Evolutionary conservation across 2,888 invertebrate species (phyloP).

Genomic region (Oscheius sp.): DNA sequence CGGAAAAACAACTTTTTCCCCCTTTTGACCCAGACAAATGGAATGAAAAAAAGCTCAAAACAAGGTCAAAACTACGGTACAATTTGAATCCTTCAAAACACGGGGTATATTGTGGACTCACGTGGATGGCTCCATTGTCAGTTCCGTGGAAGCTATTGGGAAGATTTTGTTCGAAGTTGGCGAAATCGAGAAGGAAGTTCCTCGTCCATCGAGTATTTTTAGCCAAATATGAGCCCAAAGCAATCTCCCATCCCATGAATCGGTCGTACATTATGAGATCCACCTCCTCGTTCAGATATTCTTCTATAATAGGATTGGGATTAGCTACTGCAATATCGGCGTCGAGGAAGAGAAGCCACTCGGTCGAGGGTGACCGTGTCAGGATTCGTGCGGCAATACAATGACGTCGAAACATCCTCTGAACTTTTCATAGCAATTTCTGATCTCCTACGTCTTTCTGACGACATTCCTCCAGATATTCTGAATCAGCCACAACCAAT

Average conservation of each 20-base stretch:
- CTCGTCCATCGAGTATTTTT: constrained; percentile 34
- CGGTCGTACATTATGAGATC: constrained; percentile 52
- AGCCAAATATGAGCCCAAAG: constrained; percentile 47
- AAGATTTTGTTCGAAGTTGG: constrained; percentile 39
- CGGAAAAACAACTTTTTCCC: too few species aligned
- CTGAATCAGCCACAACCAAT: constrained; percentile 28
- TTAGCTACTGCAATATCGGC: constrained; percentile 50
- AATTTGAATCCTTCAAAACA: too few species aligned
- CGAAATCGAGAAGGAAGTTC: constrained; percentile 45
- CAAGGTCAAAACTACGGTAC: too few species aligned
- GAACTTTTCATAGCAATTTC: constrained; percentile 27
- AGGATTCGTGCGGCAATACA: constrained; percentile 49
- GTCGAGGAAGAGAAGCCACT: constrained; percentile 53
- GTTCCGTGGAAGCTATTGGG: constrained; percentile 45
- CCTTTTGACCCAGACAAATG: too few species aligned
- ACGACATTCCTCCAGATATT: constrained; percentile 27
- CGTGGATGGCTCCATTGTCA: constrained; percentile 62
- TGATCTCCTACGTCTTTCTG: constrained; percentile 41
- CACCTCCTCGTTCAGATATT: constrained; percentile 35
- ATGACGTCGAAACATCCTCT: constrained; percentile 67
- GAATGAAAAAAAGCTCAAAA: too few species aligned
- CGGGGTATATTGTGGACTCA: constrained; percentile 35
- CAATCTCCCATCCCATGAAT: constrained; percentile 49
- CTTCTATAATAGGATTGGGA: constrained; percentile 40
- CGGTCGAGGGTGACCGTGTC: constrained; percentile 22